Percentiles rank a stretch among this genome's conserved stretches.
phyloP scores from a whole-genome alignment of 2,113 vertebrate species.

The Ameiurus melas region DNA sequence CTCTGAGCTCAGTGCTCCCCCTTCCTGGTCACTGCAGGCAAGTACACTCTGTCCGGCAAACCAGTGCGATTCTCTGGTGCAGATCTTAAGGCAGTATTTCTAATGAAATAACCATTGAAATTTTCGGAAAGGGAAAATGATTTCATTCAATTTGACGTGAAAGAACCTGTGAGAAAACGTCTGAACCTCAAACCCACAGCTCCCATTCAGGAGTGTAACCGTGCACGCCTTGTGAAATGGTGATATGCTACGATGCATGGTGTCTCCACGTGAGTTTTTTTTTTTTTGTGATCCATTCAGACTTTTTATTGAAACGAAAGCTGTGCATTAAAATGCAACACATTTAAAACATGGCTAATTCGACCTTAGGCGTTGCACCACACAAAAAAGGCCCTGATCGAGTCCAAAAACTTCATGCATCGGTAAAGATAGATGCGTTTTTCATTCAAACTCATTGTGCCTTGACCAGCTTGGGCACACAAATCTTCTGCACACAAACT shows the following conservation, averaged over 20 bases:
- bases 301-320: background rate
- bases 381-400: too few species aligned
- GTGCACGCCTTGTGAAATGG: background rate
- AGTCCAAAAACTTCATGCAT: too few species aligned
- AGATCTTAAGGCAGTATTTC: background rate
- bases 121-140: too few species aligned
- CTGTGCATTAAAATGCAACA: background rate
- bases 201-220: too few species aligned
- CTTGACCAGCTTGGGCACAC: background rate
- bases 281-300: background rate
- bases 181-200: background rate
- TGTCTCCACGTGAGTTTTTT: too few species aligned
- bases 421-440: background rate
- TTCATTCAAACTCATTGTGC: background rate
- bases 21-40: background rate
- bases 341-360: background rate
- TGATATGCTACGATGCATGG: background rate
- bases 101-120: background rate
- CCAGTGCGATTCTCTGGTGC: too few species aligned
- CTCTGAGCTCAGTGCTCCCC: constrained; percentile 25
- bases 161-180: background rate
- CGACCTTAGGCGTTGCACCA: too few species aligned
- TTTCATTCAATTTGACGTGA: background rate
- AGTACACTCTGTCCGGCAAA: background rate
- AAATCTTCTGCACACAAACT: background rate